Evolutionary conservation across 2,113 vertebrate genomes (phyloP), one percentile per base, ranked within the genome.

Genomic region (Mixornis gularis): DNA sequence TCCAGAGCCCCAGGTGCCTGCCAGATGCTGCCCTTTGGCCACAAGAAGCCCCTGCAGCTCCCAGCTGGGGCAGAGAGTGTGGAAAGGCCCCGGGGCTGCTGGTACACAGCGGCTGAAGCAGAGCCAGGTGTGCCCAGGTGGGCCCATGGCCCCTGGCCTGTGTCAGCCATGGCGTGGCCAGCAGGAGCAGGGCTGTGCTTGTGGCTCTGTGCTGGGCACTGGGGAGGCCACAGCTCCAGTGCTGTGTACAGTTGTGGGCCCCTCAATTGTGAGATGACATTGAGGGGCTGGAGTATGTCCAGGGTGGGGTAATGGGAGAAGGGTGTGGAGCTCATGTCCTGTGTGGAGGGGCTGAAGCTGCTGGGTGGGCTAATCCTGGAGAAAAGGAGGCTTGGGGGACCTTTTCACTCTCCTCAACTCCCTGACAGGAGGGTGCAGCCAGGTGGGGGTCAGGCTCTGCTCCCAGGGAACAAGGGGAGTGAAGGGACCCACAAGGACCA

Each of bases 391-490:
- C 44, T 49, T 8, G 10, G 4, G 15, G 9, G 20, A 30, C 27
- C 21, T 60, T 30, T 4, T 30, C 12, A 3, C 16, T 25, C 34
- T 49, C 0, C 1, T 6, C 43, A 49, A 0, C 20, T 49, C 15
- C 3, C 1, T 76, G 44, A 25, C 27, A 40, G 51, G 36, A 51
- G 29, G 6, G 7, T 19, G 41, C 34, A 51, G 46, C 10, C 44
- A 20, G 46, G 17, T 38, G 46, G 6, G 13, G 18, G 7, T 16
- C 0, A 3, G 29, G 59, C 30, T 63, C 11, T 43, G 24, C 30
- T 78, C 18, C 36, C 48, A 43, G 7, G 25, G 59, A 64, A 29
- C 14, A 18, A 14, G 18, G 18, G 48, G 14, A 78, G 38, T 38
- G 38, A 53, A 29, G 18, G 9, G 15, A 53, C 38, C 15, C 38